Evolutionary conservation across 2,113 vertebrate species (phyloP).

Genomic region (Heterotis niloticus): DNA sequence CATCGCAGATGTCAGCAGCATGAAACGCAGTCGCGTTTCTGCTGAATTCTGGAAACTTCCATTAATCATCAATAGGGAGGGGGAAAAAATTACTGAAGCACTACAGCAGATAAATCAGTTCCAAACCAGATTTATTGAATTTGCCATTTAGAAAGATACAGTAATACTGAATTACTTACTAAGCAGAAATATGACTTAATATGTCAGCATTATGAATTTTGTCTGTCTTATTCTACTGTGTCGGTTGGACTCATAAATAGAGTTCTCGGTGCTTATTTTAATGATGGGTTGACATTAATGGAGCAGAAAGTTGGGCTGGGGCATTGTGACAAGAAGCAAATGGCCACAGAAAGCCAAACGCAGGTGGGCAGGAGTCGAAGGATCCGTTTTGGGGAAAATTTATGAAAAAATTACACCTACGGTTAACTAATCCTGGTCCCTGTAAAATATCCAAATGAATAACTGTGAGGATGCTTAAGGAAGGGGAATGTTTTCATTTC

Average conservation of each 20-base stretch:
- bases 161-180: no score
- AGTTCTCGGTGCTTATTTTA: neutral
- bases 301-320: neutral
- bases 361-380: neutral
- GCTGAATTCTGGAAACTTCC: neutral
- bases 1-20: neutral
- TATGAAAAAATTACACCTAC: no score
- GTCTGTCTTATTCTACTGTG: no score
- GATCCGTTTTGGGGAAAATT: neutral
- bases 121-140: no score
- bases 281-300: neutral
- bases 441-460: neutral
- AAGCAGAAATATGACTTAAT: no score
- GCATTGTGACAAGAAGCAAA: neutral
- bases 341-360: constrained; percentile 1
- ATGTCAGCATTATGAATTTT: no score
- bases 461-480: neutral
- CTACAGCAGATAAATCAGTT: no score
- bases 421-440: neutral
- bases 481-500: no score
- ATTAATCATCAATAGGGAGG: neutral
- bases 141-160: no score
- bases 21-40: neutral
- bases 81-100: neutral
- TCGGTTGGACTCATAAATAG: neutral